A percentile compares a stretch with the other conserved stretches of the same genome.
These are phyloP conservation scores for Styela plicata DNA, from an alignment of 23 tunicate genomes.

Conservation along the genomic window DNA sequence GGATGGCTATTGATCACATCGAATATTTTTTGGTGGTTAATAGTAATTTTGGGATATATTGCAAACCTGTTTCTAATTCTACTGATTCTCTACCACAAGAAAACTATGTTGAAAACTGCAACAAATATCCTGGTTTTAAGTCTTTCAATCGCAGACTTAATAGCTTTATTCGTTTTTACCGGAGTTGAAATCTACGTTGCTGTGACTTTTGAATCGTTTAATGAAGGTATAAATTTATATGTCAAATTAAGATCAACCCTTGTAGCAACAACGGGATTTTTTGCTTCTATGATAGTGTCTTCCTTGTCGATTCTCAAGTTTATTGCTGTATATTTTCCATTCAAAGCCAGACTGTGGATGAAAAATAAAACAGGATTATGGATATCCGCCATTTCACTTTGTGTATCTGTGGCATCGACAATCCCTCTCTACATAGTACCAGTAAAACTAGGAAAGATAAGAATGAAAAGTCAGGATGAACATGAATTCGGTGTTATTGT, in stretches of 20 bases:
- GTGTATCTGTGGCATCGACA: background rate
- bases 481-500: background rate
- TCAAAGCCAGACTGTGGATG: slow-evolving; percentile 6
- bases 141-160: background rate
- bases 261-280: background rate
- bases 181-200: background rate
- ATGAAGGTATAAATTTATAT: background rate
- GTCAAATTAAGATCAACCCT: background rate
- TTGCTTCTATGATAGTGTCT: background rate
- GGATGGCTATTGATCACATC: background rate
- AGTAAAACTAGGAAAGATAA: background rate
- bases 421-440: background rate
- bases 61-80: background rate
- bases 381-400: background rate
- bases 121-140: background rate
- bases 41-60: background rate
- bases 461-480: background rate
- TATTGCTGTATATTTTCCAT: slow-evolving; percentile 12
- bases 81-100: background rate
- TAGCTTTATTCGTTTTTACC: background rate
- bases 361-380: background rate
- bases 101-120: background rate
- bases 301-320: background rate
- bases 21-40: background rate
- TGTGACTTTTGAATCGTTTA: background rate